Evolutionary conservation across 2,888 invertebrate species (phyloP), one percentile per base, ranked within the genome.

Genomic region (Apeira syringaria): DNA sequence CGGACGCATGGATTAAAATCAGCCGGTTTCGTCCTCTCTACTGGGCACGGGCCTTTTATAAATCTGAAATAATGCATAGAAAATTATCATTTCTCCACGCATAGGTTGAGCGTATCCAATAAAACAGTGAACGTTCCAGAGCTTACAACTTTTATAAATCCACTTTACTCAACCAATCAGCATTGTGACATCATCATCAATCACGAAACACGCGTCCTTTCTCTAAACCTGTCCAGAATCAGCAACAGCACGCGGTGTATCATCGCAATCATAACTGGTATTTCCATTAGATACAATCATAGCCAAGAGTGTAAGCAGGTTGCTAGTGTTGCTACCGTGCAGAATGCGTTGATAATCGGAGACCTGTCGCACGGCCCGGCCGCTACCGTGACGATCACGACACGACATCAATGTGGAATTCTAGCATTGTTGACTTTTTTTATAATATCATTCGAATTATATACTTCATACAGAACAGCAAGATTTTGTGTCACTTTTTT

Each of bases 281-380:
- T 53, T 52, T 52, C 48, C 36, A 50, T 50, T 50, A 56, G 46
- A 44, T 27, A 39, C 46, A 49, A 40, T 52, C 22, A 26, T 33
- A 31, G 30, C 40, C 33, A 43, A 43, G 41, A 40, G 42, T 36
- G 31, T 54, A 34, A 57, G 56, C 50, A 53, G 9, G 17, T 25
- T 27, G 29, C n/a, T n/a, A n/a, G 10, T 26, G 52, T 54, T 52
- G 52, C 68, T 65, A 76, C 76, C 82, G 79, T 79, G 79, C 77
- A 80, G 75, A 86, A 89, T 83, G 85, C 87, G 88, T 83, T 62
- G 72, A 82, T 78, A 88, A 87, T 87, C 77, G 74, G 74, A 53
- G 80, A 86, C 86, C 83, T 84, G 87, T 89, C 87, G 82, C 88
- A 87, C 87, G 87, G 81, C 78, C 81, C 61, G 65, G 50, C 52